Evolutionary conservation across 2,888 invertebrate genomes (phyloP).

Genomic region (Perdita meconis): DNA sequence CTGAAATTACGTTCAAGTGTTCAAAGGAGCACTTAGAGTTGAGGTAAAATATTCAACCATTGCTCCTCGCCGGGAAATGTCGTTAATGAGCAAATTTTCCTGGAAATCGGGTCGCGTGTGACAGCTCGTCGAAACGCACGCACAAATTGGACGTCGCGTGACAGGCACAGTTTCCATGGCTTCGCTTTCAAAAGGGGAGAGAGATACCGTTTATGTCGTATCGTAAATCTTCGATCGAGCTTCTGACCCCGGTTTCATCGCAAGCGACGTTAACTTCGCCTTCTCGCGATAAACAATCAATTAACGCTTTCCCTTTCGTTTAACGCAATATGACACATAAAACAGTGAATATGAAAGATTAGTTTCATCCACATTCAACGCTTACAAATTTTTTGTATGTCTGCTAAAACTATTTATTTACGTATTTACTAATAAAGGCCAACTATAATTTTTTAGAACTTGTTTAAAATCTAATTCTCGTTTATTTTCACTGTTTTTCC

Average conservation of each 20-base stretch:
- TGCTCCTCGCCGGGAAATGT: constrained; percentile 2
- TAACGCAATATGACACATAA: neutral
- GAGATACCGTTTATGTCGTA: constrained; percentile 9
- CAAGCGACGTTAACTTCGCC: constrained; percentile 15
- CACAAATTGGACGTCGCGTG: constrained; percentile 45
- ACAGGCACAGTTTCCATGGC: constrained; percentile 20
- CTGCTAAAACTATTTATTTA: too few species aligned
- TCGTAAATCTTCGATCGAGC: constrained; percentile 26
- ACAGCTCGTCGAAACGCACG: constrained; percentile 52
- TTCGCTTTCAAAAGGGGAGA: constrained; percentile 20
- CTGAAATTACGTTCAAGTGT: neutral
- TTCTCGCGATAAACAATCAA: neutral
- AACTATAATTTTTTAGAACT: too few species aligned
- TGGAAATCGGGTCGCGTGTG: constrained; percentile 47
- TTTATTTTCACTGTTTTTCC: too few species aligned
- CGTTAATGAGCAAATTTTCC: constrained; percentile 64
- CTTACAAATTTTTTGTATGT: too few species aligned
- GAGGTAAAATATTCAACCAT: constrained; percentile 18
- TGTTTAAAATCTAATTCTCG: too few species aligned
- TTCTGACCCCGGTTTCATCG: neutral
- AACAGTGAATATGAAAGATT: too few species aligned
- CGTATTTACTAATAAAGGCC: too few species aligned
- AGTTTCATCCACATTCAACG: too few species aligned
- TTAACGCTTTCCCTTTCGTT: neutral
- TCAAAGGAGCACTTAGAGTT: neutral